Evolutionary conservation across 2,888 invertebrate species (phyloP), one percentile per base, ranked within the genome.

Genomic region (Pyrocoelia pectoralis): DNA sequence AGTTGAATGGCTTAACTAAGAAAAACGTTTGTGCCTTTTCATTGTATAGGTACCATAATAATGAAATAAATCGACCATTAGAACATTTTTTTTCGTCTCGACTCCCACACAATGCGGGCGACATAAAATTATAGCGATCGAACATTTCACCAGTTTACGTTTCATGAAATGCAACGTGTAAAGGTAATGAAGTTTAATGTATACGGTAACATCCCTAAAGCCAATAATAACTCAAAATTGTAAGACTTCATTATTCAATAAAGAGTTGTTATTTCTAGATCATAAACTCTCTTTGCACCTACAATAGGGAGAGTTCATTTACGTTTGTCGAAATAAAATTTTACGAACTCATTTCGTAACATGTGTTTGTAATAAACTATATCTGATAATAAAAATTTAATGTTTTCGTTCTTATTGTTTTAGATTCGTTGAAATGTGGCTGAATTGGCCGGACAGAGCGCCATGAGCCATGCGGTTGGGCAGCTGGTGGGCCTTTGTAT

Each of bases 381-480:
- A 24, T 3, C 6, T 6, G 24, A 24, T 24, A 3, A 9, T 40
- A n/a, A 12, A 40, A 13, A 12, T 40, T 40, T 24, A 24, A 24
- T 24, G 24, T 24, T 24, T 24, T 3, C 46, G 14, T 46, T n/a
- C 54, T 53, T 60, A 18, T 6, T 51, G 43, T 53, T 61, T 8
- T 33, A 56, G 60, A 51, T 59, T 43, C 13, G 48, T 24, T 49
- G 53, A 52, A 56, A 66, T 66, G 59, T 46, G 62, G 61, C 51
- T 60, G 62, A 60, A 63, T 66, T 54, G 61, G 56, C 56, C 55
- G 49, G 61, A 64, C 53, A 49, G 67, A 61, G 69, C 74, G 73
- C 74, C 76, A 80, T 80, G 80, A 80, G 74, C 77, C 74, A 77
- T 77, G 77, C 74, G 70, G 66, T 73, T 61, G 72, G 71, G 77